phyloP scores from a whole-genome alignment of 1,140 invertebrate species.

The Danaus melanippus region DNA sequence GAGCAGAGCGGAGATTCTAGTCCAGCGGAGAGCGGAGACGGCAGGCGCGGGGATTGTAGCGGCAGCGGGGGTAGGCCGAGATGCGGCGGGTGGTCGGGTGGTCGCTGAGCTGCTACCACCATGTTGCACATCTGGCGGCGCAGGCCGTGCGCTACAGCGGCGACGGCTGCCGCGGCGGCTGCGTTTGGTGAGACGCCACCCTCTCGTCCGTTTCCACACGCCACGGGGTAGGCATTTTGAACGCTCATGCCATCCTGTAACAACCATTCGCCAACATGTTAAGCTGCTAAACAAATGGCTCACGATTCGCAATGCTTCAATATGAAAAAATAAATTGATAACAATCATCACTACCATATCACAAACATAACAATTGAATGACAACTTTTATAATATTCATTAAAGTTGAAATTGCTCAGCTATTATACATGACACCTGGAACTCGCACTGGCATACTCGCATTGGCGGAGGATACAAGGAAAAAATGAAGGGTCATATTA shows the following conservation, averaged over 20 bases:
- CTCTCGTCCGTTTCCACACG: slow-evolving; percentile 74
- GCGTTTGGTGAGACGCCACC: slow-evolving; percentile 78
- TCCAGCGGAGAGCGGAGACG: slow-evolving; percentile 56
- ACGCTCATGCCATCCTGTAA: slow-evolving; percentile 39
- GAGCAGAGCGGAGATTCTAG: slow-evolving; percentile 63
- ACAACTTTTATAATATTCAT: slow-evolving; percentile 19
- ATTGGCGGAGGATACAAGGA: slow-evolving; percentile 21
- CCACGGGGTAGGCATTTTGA: slow-evolving; percentile 62
- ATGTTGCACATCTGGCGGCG: slow-evolving; percentile 69
- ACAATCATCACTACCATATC: too few species aligned
- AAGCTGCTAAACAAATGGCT: slow-evolving; percentile 13
- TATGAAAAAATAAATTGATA: background rate
- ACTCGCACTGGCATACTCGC: slow-evolving; percentile 44
- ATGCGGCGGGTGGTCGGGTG: slow-evolving; percentile 52
- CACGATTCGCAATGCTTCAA: slow-evolving; percentile 8
- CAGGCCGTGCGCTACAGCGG: slow-evolving; percentile 79
- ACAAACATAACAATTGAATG: background rate
- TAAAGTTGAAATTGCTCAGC: slow-evolving; percentile 23
- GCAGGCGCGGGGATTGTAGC: slow-evolving; percentile 55
- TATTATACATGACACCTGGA: slow-evolving; percentile 18
- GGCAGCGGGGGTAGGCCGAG: slow-evolving; percentile 51
- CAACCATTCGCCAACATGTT: slow-evolving; percentile 19
- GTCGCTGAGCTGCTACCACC: slow-evolving; percentile 61
- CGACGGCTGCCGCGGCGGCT: slow-evolving; percentile 81
- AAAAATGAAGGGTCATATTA: slow-evolving; percentile 1